These are phyloP conservation scores for Nymphalis polychloros DNA, from an alignment of 2,888 invertebrate genomes.

Conservation along the genomic window DNA sequence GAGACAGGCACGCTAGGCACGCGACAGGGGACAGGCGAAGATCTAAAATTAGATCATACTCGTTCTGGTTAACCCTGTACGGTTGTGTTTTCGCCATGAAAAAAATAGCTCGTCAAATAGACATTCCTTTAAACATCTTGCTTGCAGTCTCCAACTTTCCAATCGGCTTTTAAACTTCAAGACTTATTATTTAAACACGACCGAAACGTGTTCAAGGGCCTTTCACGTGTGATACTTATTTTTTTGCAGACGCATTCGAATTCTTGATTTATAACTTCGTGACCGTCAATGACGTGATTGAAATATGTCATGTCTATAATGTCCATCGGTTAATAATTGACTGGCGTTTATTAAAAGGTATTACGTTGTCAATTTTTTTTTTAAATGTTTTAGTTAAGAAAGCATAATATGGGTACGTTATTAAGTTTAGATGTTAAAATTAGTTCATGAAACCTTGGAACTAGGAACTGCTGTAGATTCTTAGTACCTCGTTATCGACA, in stretches of 20 bases:
- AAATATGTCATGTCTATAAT: constrained; percentile 7
- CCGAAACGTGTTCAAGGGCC: constrained; percentile 38
- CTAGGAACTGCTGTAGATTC: too few relatives aligned
- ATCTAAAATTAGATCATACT: constrained; percentile 69
- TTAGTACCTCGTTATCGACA: too few relatives aligned
- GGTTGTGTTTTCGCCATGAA: constrained; percentile 45
- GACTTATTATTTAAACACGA: constrained; percentile 22
- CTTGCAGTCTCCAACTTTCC: constrained; percentile 32
- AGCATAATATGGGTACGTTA: too few relatives aligned
- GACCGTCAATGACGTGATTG: constrained; percentile 19
- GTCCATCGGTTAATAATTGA: neutral
- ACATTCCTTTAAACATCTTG: neutral
- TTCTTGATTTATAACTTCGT: constrained; percentile 25
- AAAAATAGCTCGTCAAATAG: constrained; percentile 25
- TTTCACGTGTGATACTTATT: constrained; percentile 40
- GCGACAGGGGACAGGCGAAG: constrained; percentile 56
- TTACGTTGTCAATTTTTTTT: neutral
- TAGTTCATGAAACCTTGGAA: too few relatives aligned
- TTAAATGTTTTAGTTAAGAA: neutral
- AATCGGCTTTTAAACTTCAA: constrained; percentile 19
- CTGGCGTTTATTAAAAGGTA: neutral
- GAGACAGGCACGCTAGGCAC: constrained; percentile 61
- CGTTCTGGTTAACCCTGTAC: constrained; percentile 54
- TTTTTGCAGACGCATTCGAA: constrained; percentile 18
- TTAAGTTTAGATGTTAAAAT: too few relatives aligned